These are phyloP conservation scores for Pissodes strobi DNA, from an alignment of 1,140 invertebrate species.

Conservation along the genomic window DNA sequence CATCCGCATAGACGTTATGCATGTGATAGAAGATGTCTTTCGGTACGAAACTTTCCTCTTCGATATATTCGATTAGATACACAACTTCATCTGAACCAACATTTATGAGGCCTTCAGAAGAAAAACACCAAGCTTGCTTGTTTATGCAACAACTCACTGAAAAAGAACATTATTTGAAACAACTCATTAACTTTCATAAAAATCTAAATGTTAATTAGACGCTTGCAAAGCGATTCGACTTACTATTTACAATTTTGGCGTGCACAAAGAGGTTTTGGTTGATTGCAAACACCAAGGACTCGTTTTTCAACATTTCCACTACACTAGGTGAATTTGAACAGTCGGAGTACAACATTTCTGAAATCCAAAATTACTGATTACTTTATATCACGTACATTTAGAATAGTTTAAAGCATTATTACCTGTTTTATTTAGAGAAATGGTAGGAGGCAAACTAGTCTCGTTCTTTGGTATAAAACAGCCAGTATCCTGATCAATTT, in stretches of 20 bases:
- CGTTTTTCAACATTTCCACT: conserved; percentile 61
- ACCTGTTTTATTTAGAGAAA: conserved; percentile 62
- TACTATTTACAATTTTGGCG: conserved; percentile 78
- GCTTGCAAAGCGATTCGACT: conserved; percentile 56
- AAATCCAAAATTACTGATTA: conserved; percentile 21
- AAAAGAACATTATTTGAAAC: conserved; percentile 41
- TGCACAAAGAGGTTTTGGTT: conserved; percentile 78
- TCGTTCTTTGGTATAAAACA: conserved; percentile 63
- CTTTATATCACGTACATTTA: no score
- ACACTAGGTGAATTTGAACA: conserved; percentile 60
- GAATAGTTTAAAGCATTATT: conserved; percentile 14
- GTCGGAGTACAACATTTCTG: conserved; percentile 64
- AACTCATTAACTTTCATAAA: background rate
- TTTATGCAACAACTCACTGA: conserved; percentile 84
- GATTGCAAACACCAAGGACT: conserved; percentile 76
- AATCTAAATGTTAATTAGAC: no score
- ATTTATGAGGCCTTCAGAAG: conserved; percentile 76
- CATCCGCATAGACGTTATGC: conserved; percentile 76
- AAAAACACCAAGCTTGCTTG: conserved; percentile 79
- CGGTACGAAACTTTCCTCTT: conserved; percentile 71
- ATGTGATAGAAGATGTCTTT: conserved; percentile 80
- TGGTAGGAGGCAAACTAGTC: conserved; percentile 62
- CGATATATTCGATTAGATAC: conserved; percentile 75
- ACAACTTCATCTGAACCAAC: conserved; percentile 90
- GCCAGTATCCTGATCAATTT: conserved; percentile 60